Percentiles rank a stretch among this genome's conserved stretches.
Conservation (phyloP, 2,113 vertebrate genomes). For the Kryptolebias marmoratus region DNA sequence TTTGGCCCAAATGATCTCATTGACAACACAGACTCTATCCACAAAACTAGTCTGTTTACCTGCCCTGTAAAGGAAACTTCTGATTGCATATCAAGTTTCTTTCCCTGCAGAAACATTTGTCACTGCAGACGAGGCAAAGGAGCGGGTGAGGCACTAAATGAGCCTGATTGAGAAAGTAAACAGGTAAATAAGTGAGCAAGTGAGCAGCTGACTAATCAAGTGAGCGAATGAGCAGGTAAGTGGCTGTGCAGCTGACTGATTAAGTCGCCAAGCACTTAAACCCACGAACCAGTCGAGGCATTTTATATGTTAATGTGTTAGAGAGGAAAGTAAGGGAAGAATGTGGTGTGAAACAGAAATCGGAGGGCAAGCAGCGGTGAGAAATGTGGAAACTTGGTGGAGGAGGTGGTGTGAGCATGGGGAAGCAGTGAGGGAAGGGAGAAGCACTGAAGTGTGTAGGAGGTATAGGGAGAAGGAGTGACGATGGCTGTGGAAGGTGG, state of each 20-base stretch:
- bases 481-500: constrained; percentile 66
- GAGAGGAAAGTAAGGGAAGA: constrained; percentile 43
- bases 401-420: constrained; percentile 34
- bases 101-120: constrained; percentile 11
- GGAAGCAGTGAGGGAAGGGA: constrained; percentile 38
- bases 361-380: constrained; percentile 23
- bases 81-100: not conserved
- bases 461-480: constrained; percentile 62
- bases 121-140: not conserved
- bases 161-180: constrained; percentile 38
- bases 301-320: constrained; percentile 67
- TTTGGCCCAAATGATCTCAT: too few species aligned
- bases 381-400: constrained; percentile 27
- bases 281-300: constrained; percentile 33
- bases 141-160: constrained; percentile 17
- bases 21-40: too few species aligned
- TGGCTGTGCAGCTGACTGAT: constrained; percentile 55
- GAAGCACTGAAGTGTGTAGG: constrained; percentile 64
- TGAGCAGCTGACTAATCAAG: constrained; percentile 58
- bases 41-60: not conserved
- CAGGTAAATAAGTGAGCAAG: constrained; percentile 53
- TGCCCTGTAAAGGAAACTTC: not conserved
- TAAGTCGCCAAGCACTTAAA: constrained; percentile 53
- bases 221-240: constrained; percentile 58
- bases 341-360: constrained; percentile 41